Base-by-base conservation (phyloP, 2,113 vertebrate genomes). In the Calypte anna region DNA sequence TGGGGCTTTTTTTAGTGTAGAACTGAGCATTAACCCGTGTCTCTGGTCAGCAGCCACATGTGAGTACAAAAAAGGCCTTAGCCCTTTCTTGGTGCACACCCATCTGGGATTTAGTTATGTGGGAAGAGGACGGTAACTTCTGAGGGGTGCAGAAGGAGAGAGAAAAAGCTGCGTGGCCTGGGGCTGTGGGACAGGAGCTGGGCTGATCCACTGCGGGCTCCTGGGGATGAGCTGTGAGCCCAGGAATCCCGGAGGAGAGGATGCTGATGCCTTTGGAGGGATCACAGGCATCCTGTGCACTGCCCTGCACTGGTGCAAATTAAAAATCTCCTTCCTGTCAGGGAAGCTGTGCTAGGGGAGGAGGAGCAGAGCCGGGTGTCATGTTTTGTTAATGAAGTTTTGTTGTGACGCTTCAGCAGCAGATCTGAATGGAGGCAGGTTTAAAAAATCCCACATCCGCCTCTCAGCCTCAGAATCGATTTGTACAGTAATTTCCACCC, bases 51-150 rank as follows among this genome's bases (percentile, higher is more conserved):
- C 63, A n/a, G 70, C 74, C 17, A 3, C 24, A 38, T 1, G 2
- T 6, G 43, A 33, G 70, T 48, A 30, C 53, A 15, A 16, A 15
- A 22, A 21, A 4, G 24, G 6, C 57, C 46, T 9, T 6, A 6
- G 36, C 76, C 64, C 36, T 0, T 8, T 19, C 73, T 21, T 22
- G 0, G 30, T 2, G 75, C 10, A 10, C 4, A 3, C 46, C 15
- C 1, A 0, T 0, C 31, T 1, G 13, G 61, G 67, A 20, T 8
- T 1, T 1, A 5, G 33, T 2, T 12, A 6, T 0, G 57, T 7
- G 7, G 2, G 48, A 19, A 21, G 57, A 9, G 2, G 53, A 8
- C 0, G 3, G 36, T 1, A 6, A 38, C 10, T 30, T 9, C 30
- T 0, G 74, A 22, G 81, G 46, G 8, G 74, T 0, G 5, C 33